Evolutionary conservation across 1,140 invertebrate genomes (phyloP).

Genomic region (Micrasema minimum): DNA sequence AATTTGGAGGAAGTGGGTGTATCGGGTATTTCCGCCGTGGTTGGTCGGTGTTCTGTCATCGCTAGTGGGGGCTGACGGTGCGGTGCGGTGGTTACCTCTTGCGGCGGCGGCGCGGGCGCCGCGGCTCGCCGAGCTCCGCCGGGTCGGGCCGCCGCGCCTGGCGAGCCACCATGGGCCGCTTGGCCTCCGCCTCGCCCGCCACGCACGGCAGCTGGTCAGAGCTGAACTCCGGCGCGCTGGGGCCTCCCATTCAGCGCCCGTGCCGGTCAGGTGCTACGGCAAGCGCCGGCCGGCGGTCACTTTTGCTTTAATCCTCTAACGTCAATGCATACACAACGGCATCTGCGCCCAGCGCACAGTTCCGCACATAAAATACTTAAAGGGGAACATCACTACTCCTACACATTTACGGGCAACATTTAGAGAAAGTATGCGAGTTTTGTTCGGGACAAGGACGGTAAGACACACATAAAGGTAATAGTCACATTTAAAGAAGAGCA

Average conservation of each 20-base stretch:
- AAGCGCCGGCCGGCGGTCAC: background rate
- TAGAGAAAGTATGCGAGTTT: too few relatives aligned
- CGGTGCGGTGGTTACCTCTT: constrained; percentile 31
- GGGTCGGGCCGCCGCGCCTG: constrained; percentile 25
- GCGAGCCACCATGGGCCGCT: constrained; percentile 18
- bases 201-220: constrained; percentile 19
- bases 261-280: constrained; percentile 14
- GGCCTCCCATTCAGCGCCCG: constrained; percentile 39
- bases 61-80: background rate
- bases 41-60: background rate
- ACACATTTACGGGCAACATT: too few relatives aligned
- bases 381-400: too few relatives aligned
- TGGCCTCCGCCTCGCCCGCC: constrained; percentile 22
- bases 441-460: too few relatives aligned
- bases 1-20: too few relatives aligned
- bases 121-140: constrained; percentile 36
- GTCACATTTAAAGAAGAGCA: too few relatives aligned
- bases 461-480: too few relatives aligned
- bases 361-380: too few relatives aligned
- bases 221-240: constrained; percentile 21
- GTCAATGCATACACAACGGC: too few relatives aligned
- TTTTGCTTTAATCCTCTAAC: too few relatives aligned
- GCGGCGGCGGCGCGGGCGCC: constrained; percentile 11
- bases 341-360: too few relatives aligned
- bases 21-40: background rate